A percentile compares a stretch with the other conserved stretches of the same genome.
Evolutionary conservation across 2,888 invertebrate species (phyloP).

Genomic region (Tryphoninae sp.): DNA sequence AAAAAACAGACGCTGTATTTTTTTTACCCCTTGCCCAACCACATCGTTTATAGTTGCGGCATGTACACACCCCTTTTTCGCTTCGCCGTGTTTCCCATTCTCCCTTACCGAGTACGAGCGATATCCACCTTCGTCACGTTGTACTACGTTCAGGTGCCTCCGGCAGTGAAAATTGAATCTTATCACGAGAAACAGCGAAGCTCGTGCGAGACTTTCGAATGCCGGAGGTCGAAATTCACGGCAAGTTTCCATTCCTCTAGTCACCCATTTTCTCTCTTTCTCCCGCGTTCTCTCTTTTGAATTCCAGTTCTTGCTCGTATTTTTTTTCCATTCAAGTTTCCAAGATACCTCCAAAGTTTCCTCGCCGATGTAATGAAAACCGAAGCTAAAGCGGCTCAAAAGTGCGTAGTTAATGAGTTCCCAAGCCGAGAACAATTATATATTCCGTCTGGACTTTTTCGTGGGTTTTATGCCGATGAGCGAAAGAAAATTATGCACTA

Average conservation of each 20-base stretch:
- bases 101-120: constrained; percentile 6
- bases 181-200: constrained; percentile 24
- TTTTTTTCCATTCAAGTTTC: not conserved
- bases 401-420: not conserved
- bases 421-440: not conserved
- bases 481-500: not conserved
- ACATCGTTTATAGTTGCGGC: not conserved
- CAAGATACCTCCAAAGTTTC: not conserved
- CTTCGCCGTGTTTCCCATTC: not conserved
- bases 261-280: not conserved
- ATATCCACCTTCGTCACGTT: constrained; percentile 18
- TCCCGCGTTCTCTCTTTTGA: not conserved
- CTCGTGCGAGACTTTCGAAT: constrained; percentile 22
- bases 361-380: not conserved
- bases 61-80: not conserved
- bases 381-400: not conserved
- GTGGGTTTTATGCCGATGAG: not conserved
- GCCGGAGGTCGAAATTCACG: constrained; percentile 3
- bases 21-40: constrained; percentile 6
- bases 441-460: not conserved
- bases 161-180: constrained; percentile 45
- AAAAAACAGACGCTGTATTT: constrained; percentile 10
- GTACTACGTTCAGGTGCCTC: constrained; percentile 11
- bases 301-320: not conserved
- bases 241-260: not conserved